Conservation (phyloP, 1,140 invertebrate genomes). For the Drosophila mojavensis region DNA sequence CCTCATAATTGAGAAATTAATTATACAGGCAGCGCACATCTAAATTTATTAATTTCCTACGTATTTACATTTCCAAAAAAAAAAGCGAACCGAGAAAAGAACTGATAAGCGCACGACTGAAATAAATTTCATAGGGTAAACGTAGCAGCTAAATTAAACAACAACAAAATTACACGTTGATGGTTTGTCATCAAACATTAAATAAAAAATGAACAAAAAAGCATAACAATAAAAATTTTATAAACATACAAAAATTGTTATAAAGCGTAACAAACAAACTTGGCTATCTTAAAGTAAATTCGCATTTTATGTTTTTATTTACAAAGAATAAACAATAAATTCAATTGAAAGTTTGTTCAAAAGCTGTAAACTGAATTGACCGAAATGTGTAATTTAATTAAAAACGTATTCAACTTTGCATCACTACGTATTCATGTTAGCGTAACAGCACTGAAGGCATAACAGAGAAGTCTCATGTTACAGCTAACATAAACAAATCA, state of each 20-base stretch:
- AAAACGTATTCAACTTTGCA: neutral
- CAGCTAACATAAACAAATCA: too few species aligned
- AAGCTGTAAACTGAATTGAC: neutral
- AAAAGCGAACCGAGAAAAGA: constrained; percentile 28
- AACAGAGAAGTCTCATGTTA: neutral
- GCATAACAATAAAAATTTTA: constrained; percentile 2
- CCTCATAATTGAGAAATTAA: constrained; percentile 78
- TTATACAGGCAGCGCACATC: constrained; percentile 62
- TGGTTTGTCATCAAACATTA: constrained; percentile 64
- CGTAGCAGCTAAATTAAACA: constrained; percentile 28
- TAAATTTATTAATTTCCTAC: constrained; percentile 60
- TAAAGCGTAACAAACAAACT: neutral
- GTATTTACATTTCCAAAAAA: constrained; percentile 38
- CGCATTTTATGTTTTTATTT: neutral
- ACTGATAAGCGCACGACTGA: constrained; percentile 47
- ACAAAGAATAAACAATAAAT: neutral
- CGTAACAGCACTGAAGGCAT: neutral
- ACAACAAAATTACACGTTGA: constrained; percentile 13
- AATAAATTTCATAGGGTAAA: constrained; percentile 47
- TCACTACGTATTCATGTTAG: neutral
- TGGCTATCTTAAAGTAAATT: neutral
- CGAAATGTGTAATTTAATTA: neutral
- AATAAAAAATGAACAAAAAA: constrained; percentile 25
- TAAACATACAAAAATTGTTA: too few species aligned
- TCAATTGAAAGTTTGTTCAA: neutral